A percentile compares a stretch with the other conserved stretches of the same genome.
Evolutionary conservation across 2,888 invertebrate species (phyloP).

Genomic region (Tachina fera): DNA sequence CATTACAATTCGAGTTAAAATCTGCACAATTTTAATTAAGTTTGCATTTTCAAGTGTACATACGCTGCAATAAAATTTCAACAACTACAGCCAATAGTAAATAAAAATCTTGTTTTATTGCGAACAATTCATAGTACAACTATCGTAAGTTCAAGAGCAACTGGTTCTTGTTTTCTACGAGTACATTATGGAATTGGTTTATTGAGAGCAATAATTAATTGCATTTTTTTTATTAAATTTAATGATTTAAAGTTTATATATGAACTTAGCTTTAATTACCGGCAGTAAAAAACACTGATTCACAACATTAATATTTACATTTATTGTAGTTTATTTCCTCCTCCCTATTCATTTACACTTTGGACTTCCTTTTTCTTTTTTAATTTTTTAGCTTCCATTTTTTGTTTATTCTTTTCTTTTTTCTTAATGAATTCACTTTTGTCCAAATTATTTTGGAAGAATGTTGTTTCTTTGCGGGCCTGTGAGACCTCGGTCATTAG

Average conservation of each 20-base stretch:
- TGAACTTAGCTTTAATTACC: not conserved
- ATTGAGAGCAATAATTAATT: slow-evolving; percentile 46
- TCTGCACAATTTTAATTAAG: not conserved
- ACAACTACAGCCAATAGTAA: slow-evolving; percentile 8
- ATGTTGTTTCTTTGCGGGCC: slow-evolving; percentile 94
- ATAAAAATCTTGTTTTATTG: slow-evolving; percentile 41
- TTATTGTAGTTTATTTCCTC: not conserved
- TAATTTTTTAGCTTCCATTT: slow-evolving; percentile 65
- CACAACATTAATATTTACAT: slow-evolving; percentile 20
- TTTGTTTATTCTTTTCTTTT: slow-evolving; percentile 77
- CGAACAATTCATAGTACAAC: not conserved
- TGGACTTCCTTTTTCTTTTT: slow-evolving; percentile 31
- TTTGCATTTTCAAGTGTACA: not conserved
- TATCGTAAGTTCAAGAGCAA: slow-evolving; percentile 50
- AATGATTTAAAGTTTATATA: not conserved
- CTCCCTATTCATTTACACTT: slow-evolving; percentile 30
- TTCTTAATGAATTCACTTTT: slow-evolving; percentile 88
- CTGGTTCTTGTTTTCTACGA: slow-evolving; percentile 41
- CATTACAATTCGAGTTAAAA: not conserved
- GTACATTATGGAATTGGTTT: slow-evolving; percentile 17
- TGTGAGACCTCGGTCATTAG: slow-evolving; percentile 93
- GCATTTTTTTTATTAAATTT: slow-evolving; percentile 20
- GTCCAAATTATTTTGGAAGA: slow-evolving; percentile 92
- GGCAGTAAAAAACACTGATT: not conserved
- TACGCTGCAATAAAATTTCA: not conserved